Base-by-base conservation (phyloP, 2,113 vertebrate genomes). In the Saguinus midas region DNA sequence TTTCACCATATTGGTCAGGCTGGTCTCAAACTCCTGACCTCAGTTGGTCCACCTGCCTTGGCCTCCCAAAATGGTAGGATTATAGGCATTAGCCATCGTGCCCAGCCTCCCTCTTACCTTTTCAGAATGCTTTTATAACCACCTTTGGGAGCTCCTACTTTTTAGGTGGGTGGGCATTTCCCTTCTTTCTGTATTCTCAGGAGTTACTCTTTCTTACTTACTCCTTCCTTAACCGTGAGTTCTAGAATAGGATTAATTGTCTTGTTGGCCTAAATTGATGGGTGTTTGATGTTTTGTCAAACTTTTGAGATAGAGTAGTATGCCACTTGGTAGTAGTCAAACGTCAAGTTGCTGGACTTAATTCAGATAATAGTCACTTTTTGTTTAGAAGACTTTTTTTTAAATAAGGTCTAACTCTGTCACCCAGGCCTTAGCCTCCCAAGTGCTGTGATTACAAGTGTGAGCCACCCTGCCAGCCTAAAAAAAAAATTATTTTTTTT, bases 331-430 rank as follows among this genome's bases (percentile, higher is more conserved):
- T 85, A 87, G 16, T 94, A 84, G 57, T 76, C 17, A 58, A 29
- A 90, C 78, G 37, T 25, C 76, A 87, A n/a, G 8, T 92, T 96
- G 23, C 32, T 88, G 12, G 37, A 18, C 50, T 92, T 92, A 96
- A 29, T 90, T 97, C 52, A 85, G 55, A 93, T 95, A 89, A 91
- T 91, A 29, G 66, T 86, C 97, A 96, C 90, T 96, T 81, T 75
- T 70, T 73, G 21, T 96, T 92, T 90, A 89, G 21, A 76, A 87
- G 23, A 83, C 14, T 2, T 29, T 64, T 64, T 64, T 29, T 64
- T 27, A 64, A 29, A 29, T 29, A 64, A 29, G 12, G 11, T 64
- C 61, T 64, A 12, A 5, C 61, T 64, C 61, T 6, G 27, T 64
- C 27, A 1, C 27, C 61, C 61, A 64, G 61, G 27, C 61, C 61